These are phyloP conservation scores for Trogon surrucura DNA, from an alignment of 2,113 vertebrate genomes.

Conservation along the genomic window DNA sequence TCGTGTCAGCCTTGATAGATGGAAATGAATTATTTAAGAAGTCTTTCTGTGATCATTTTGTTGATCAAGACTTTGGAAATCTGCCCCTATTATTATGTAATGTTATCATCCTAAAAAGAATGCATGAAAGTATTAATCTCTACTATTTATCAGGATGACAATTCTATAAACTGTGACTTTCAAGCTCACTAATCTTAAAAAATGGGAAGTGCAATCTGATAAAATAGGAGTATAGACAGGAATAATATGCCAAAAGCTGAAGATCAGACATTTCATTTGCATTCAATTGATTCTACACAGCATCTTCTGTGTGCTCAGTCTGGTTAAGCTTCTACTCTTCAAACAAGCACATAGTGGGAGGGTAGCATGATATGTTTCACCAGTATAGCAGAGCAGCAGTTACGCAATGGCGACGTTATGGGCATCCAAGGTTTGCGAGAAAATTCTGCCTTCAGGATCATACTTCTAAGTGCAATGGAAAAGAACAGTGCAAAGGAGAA, in stretches of 20 bases:
- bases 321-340: background rate
- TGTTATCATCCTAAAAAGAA: slow-evolving; percentile 38
- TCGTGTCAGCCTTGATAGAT: slow-evolving; percentile 20
- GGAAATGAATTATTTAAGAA: slow-evolving; percentile 16
- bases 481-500: background rate
- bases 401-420: background rate
- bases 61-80: slow-evolving; percentile 60
- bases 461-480: background rate
- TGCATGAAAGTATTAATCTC: slow-evolving; percentile 6
- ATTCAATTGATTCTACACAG: slow-evolving; percentile 5
- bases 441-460: background rate
- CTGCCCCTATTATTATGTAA: slow-evolving; percentile 48
- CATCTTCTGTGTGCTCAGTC: background rate
- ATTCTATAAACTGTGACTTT: background rate
- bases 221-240: background rate
- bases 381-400: background rate
- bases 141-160: slow-evolving; percentile 33
- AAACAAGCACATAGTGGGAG: background rate
- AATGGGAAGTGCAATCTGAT: slow-evolving; percentile 24
- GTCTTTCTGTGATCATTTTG: background rate
- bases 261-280: slow-evolving; percentile 19
- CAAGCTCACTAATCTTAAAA: slow-evolving; percentile 41
- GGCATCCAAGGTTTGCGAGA: background rate
- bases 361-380: background rate
- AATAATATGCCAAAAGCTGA: slow-evolving; percentile 18